Conservation (phyloP, 2,888 invertebrate genomes). For the Harmothoe impar region DNA sequence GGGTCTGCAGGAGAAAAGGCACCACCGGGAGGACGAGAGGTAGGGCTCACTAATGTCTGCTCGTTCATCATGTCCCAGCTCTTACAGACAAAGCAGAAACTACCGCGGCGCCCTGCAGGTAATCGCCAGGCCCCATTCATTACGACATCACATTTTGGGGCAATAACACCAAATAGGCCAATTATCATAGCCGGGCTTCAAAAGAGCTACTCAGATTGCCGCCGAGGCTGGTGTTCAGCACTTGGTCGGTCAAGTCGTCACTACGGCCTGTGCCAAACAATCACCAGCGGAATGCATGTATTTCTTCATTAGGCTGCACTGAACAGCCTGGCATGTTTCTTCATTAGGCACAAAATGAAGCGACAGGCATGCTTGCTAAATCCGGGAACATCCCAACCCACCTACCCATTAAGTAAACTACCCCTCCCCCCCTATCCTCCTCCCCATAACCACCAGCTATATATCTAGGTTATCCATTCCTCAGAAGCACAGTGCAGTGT, state of each 20-base stretch:
- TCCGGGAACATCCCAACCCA: not conserved
- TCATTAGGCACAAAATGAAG: slow-evolving; percentile 8
- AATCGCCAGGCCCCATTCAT: slow-evolving; percentile 45
- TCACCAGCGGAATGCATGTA: slow-evolving; percentile 11
- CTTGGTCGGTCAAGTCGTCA: not conserved
- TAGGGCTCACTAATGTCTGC: not conserved
- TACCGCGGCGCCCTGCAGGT: slow-evolving; percentile 18
- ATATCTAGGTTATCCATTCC: too few species aligned
- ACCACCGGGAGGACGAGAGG: not conserved
- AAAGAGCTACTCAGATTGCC: not conserved
- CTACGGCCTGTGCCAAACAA: not conserved
- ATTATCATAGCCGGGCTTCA: slow-evolving; percentile 51
- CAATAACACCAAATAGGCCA: slow-evolving; percentile 57
- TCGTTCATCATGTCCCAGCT: slow-evolving; percentile 45
- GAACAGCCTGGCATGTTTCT: slow-evolving; percentile 11
- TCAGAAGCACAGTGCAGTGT: not conserved
- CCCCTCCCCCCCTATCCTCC: not conserved
- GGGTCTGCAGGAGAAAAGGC: not conserved
- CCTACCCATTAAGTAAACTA: not conserved
- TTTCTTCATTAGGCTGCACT: slow-evolving; percentile 21
- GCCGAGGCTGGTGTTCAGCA: not conserved
- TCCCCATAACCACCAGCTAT: too few species aligned
- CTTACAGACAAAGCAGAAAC: slow-evolving; percentile 1
- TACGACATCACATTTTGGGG: slow-evolving; percentile 41
- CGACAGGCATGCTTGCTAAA: not conserved